These are phyloP conservation scores for Linurgus olivaceus DNA, from an alignment of 2,797 vertebrate genomes.

Conservation along the genomic window DNA sequence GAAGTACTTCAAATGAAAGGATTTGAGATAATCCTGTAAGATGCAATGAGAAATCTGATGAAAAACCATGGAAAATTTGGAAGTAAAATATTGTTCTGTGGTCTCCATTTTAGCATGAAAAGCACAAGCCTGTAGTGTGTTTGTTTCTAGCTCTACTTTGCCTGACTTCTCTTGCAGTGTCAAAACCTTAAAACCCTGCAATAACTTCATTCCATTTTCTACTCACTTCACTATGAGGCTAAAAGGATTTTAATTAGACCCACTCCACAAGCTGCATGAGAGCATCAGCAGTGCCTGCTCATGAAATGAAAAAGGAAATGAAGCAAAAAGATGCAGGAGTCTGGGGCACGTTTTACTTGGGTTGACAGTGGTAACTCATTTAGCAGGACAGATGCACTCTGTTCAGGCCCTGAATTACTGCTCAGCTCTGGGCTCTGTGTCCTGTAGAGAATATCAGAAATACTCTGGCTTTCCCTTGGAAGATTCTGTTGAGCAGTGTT, in stretches of 20 bases:
- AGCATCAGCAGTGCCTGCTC: neutral
- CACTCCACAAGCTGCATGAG: neutral
- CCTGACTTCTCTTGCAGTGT: neutral
- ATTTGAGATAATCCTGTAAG: neutral
- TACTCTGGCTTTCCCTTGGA: neutral
- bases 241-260: constrained; percentile 23
- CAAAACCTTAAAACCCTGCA: neutral
- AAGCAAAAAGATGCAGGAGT: neutral
- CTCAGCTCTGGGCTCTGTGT: neutral
- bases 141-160: neutral
- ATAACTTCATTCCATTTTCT: neutral
- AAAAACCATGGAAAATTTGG: neutral
- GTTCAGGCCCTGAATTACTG: neutral
- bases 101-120: neutral
- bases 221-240: neutral
- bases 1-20: neutral
- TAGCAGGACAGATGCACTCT: neutral
- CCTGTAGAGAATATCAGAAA: neutral
- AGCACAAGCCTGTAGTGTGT: neutral
- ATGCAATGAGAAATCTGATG: neutral
- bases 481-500: neutral
- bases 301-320: constrained; percentile 5
- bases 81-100: neutral
- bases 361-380: neutral
- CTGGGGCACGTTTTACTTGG: neutral